Base-by-base conservation (phyloP, 2,797 vertebrate species). In the Hoplostethus mediterraneus region DNA sequence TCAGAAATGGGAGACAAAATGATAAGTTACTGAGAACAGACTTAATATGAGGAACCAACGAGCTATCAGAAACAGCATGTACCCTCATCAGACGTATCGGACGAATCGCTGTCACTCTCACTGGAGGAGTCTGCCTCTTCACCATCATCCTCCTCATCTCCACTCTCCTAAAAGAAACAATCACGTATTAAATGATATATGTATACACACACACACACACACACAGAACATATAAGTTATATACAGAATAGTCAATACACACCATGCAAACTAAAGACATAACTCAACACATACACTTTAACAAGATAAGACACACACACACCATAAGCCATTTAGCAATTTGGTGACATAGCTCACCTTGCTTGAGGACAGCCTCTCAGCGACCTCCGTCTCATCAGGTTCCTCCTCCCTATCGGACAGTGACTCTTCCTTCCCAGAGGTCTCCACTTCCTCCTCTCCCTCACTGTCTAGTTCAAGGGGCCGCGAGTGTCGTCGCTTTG, bases 401-500 rank as follows among this genome's bases (percentile, higher is more conserved):
- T 95, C 96, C 52, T 95, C 91, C 12, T 97, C 97, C 75, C 95
- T 93, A 63, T 94, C 96, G 1, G 96, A 97, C 16, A 93, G 83
- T 0, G 90, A 93, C 74, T 94, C 93, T 69, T 95, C 94, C 72
- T 95, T 95, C 66, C 84, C 94, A 0, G 94, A 95, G 0, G 91
- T 93, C 83, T 97, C 98, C 42, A 95, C 95, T 67, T 95, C 92
- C 74, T 98, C 98, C 83, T 99, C 98, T 17, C 97, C 98, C 31
- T 98, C 98, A 0, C 97, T 99, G 94, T 99, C 98, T 2, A 99
- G 95, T 53, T 97, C 96, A 47, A 97, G 86, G 0, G 97, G 97
- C 61, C 97, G 94, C 0, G 96, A 95, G 0, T 95, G 97, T 61
- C 97, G 94, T 3, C 97, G 91, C 49, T 97, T 95, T 40, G 95